Base-by-base conservation (phyloP, 64 coral and sea anemone genomes). In the Hydrozoanthus tunicans region DNA sequence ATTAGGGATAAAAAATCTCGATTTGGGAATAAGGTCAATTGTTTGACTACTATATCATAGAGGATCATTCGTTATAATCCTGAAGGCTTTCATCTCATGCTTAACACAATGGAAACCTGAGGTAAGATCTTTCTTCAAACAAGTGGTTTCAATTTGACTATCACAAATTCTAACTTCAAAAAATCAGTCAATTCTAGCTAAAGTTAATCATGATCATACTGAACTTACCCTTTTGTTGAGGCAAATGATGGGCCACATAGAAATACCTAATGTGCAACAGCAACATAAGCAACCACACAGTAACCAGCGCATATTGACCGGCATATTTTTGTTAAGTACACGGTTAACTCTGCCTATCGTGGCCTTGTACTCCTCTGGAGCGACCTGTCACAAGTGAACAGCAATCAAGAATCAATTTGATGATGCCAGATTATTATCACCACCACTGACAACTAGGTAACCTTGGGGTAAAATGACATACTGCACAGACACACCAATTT, bases 281-380 rank as follows among this genome's bases (percentile, higher is more conserved):
- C 97, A 99, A 65, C 97, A 99, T 80, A 99, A 92, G 90, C 97
- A 99, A 6, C 97, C 97, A 95, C 97, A 99, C 17, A 99, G 60
- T 74, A 95, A 81, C 97, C 97, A 99, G 26, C 97, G 94, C 9
- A 99, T 85, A 90, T 95, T 99, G 7, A 99, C 89, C 23, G 94
- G 92, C 97, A 99, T 99, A 60, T 94, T 95, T 90, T 95, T 99
- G 73, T 91, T 99, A 32, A 99, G 78, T n/a, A 93, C 94, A 85
- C 94, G 91, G 62, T 99, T 99, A 3, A 99, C 94, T 81, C 94
- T 88, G 52, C 77, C 79, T 51, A 99, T 93, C 7, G 97, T 99
- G 6, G 84, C 90, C 56, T 94, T 93, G 90, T 91, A 99, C 58
- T 99, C 97, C 59, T 99, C 97, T 24, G 91, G 92, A 72, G 97